Percentiles rank a stretch among this genome's conserved stretches.
phyloP scores from a whole-genome alignment of 1,140 invertebrate genomes.

The Drosophila sp. region DNA sequence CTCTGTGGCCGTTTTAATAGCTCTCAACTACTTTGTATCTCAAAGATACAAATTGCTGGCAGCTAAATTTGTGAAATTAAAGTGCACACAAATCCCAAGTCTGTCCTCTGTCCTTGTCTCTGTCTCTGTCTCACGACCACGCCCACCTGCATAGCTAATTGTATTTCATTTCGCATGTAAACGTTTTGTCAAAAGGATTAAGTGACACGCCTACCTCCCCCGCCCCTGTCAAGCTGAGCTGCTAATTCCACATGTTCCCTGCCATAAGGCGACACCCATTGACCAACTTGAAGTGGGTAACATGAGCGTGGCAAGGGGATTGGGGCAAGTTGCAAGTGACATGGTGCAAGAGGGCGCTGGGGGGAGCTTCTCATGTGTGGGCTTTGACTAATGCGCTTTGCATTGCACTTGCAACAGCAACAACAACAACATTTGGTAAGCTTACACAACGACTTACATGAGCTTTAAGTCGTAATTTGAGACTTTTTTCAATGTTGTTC shows the following conservation, averaged over 20 bases:
- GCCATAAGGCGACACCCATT: conserved; percentile 73
- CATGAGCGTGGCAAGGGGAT: conserved; percentile 12
- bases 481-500: conserved; percentile 43
- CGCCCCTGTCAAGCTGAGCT: conserved; percentile 27
- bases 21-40: conserved; percentile 74
- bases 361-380: conserved; percentile 47
- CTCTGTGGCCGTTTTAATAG: conserved; percentile 77
- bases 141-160: conserved; percentile 58
- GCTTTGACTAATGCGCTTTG: conserved; percentile 74
- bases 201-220: conserved; percentile 18
- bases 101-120: conserved; percentile 5
- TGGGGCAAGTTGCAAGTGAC: too few relatives aligned
- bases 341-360: neutral
- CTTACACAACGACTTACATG: conserved; percentile 77
- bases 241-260: conserved; percentile 70
- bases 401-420: conserved; percentile 59
- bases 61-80: conserved; percentile 71
- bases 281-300: conserved; percentile 72
- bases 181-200: conserved; percentile 82
- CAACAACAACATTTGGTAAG: conserved; percentile 39
- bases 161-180: conserved; percentile 66
- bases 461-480: conserved; percentile 74
- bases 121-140: conserved; percentile 42
- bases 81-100: conserved; percentile 47
- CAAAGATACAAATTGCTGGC: conserved; percentile 68